phyloP scores from a whole-genome alignment of 2,797 vertebrate species.

The Enteromius treurensis region DNA sequence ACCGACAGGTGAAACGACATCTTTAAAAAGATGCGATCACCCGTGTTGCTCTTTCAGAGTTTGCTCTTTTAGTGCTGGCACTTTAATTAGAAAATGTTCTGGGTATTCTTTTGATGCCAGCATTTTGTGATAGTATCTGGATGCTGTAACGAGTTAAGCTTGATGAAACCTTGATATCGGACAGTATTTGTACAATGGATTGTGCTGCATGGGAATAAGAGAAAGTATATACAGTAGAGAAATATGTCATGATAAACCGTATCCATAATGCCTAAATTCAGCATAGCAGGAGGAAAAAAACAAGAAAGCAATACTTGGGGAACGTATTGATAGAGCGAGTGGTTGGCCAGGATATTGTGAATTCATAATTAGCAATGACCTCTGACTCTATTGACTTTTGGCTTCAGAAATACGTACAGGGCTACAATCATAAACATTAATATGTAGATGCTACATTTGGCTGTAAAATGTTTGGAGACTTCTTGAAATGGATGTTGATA shows the following conservation, averaged over 20 bases:
- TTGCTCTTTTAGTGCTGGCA: background rate
- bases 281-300: constrained; percentile 75
- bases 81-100: constrained; percentile 30
- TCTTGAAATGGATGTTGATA: background rate
- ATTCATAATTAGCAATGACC: constrained; percentile 92
- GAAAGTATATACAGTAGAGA: background rate
- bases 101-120: background rate
- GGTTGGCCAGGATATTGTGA: constrained; percentile 85
- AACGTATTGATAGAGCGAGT: constrained; percentile 89
- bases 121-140: background rate
- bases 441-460: background rate
- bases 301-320: constrained; percentile 78
- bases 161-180: constrained; percentile 70
- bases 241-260: constrained; percentile 7
- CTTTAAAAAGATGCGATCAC: too few relatives aligned
- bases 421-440: background rate
- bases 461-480: background rate
- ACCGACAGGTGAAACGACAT: too few relatives aligned
- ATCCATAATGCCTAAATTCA: constrained; percentile 73
- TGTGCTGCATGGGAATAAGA: background rate
- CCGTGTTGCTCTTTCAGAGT: too few relatives aligned
- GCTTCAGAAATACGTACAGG: constrained; percentile 56
- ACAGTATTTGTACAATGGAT: constrained; percentile 61
- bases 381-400: constrained; percentile 75
- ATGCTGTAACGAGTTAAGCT: background rate